Base-by-base conservation (phyloP, 1,140 invertebrate genomes). In the Philaenus spumarius region DNA sequence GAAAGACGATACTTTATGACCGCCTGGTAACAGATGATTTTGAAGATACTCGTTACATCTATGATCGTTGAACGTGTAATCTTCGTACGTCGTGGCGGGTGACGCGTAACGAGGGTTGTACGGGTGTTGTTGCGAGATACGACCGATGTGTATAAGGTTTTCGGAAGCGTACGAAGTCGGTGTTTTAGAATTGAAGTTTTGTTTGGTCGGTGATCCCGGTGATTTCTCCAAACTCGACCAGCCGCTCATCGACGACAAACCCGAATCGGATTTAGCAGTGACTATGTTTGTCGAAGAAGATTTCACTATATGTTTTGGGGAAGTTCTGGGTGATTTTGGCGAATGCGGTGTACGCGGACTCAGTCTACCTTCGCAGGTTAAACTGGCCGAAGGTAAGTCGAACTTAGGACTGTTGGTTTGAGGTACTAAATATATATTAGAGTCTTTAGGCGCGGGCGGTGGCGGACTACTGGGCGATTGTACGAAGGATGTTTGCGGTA, bases 191-290 rank as follows among this genome's bases (percentile, higher is more conserved):
- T 55, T 34, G 24, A 52, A 51, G 42, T 50, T 40, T 24, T 37
- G n/a, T 40, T 37, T 20, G 62, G 80, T 80, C 0, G 87, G 85
- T 1, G 85, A 89, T 48, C 83, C 83, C 11, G 87, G 87, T 24
- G 87, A 89, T 74, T 90, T 91, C 72, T 90, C 88, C 61, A 89
- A 71, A 69, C 84, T 89, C 9, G 86, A 90, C 82, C 88, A 90
- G 14, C 67, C 68, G 22, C 86, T 91, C 82, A 91, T 87, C 12
- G 89, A 90, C 1, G 88, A 90, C 40, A 92, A 72, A 1, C 87
- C 88, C 1, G 88, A 91, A 73, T 93, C 89, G 6, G 87, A 90
- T 70, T 88, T 89, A 4, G 82, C 82, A 26, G 83, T 76, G 12
- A 82, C 80, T 47, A 86, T 84, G 68, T 81, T 83, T 9, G 67